Conservation (phyloP, 1,140 invertebrate species). For the Platorchestia sp. region DNA sequence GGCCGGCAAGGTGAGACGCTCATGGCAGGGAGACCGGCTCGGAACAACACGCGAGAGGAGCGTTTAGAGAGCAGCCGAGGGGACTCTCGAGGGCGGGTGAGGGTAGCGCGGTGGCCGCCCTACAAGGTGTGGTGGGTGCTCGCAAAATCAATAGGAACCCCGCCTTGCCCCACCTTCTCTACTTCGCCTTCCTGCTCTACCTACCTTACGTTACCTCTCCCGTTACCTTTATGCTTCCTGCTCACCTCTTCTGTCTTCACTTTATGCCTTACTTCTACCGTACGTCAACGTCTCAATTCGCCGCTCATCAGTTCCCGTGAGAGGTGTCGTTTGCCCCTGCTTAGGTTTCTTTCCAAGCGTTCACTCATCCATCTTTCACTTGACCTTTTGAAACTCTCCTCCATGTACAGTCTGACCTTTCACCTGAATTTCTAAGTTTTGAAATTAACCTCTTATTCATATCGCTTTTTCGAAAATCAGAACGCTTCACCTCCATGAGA, state of each 20-base stretch:
- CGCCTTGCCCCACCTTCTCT: constrained; percentile 28
- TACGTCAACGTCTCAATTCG: background rate
- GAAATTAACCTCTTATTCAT: too few relatives aligned
- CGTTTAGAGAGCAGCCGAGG: background rate
- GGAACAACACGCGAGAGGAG: background rate
- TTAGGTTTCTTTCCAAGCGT: background rate
- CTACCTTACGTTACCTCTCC: constrained; percentile 29
- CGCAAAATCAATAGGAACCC: constrained; percentile 48
- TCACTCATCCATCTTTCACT: background rate
- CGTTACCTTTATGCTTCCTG: background rate
- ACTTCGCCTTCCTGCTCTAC: constrained; percentile 24
- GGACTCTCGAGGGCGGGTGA: background rate
- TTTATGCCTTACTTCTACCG: background rate
- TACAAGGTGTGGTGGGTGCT: constrained; percentile 46
- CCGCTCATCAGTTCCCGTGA: background rate
- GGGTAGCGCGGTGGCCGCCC: background rate
- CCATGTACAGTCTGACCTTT: background rate
- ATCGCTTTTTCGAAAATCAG: too few relatives aligned
- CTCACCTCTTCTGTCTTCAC: background rate
- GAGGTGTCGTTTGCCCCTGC: background rate
- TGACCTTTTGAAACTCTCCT: background rate
- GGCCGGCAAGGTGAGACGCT: background rate
- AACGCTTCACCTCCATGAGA: too few relatives aligned
- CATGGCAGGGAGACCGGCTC: background rate
- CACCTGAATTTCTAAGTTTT: background rate